Percentiles rank a stretch among this genome's conserved stretches.
phyloP scores from a whole-genome alignment of 1,140 invertebrate genomes.

The Ectropis grisescens region DNA sequence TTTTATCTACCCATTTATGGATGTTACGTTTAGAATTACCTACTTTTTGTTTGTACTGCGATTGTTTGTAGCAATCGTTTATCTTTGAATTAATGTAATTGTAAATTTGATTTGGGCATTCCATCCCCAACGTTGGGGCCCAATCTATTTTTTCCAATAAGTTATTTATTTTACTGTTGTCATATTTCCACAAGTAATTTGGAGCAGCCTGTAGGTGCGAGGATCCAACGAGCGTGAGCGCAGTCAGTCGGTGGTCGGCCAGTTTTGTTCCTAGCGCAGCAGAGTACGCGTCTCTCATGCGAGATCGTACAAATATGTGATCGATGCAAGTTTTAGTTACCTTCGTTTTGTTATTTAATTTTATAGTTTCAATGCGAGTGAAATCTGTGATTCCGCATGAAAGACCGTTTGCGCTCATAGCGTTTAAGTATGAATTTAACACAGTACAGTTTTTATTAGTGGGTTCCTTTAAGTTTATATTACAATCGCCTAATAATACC shows the following conservation, averaged over 20 bases:
- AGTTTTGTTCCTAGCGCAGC: constrained; percentile 4
- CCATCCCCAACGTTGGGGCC: neutral
- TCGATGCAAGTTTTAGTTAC: constrained; percentile 12
- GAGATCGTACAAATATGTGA: constrained; percentile 10
- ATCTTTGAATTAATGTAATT: constrained; percentile 6
- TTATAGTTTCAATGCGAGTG: constrained; percentile 6
- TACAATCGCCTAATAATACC: constrained; percentile 8
- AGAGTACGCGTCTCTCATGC: constrained; percentile 1
- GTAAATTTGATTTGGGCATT: constrained; percentile 5
- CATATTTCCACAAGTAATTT: neutral
- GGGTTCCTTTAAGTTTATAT: constrained; percentile 12
- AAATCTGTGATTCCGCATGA: constrained; percentile 9
- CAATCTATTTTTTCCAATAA: constrained; percentile 4
- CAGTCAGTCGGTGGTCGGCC: constrained; percentile 6
- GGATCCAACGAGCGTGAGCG: neutral
- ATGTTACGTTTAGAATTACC: constrained; percentile 1
- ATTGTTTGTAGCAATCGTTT: constrained; percentile 3
- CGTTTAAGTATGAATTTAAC: constrained; percentile 9
- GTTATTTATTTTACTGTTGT: constrained; percentile 3
- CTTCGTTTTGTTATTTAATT: no score
- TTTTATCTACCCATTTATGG: constrained; percentile 6
- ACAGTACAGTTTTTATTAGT: constrained; percentile 3
- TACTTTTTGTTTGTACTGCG: constrained; percentile 3
- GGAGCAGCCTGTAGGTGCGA: constrained; percentile 7
- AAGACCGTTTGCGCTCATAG: constrained; percentile 3